Evolutionary conservation across 2,888 invertebrate species (phyloP), one percentile per base, ranked within the genome.

Genomic region (Andrena fulva): DNA sequence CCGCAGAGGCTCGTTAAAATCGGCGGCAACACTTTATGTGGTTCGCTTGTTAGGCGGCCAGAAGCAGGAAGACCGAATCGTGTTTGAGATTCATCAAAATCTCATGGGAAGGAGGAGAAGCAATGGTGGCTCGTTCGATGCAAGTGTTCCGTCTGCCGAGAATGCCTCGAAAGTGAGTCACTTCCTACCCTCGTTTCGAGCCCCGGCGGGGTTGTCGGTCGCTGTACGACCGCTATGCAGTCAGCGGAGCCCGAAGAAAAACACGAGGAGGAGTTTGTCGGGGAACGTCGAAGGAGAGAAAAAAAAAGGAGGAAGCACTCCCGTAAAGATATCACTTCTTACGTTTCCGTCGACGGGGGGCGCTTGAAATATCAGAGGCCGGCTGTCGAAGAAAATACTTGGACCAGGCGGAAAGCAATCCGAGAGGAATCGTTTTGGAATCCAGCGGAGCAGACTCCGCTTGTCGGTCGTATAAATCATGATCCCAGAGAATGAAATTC

Each of bases 251-350:
- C 56, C 31, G 73, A 85, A 84, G 80, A 79, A 85, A 85, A 87
- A 87, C 85, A 84, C 67, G 78, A 35, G 75, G 66, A 75, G 77
- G 48, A 82, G 76, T 77, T 80, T 63, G 75, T 70, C 64, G 76
- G 69, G 27, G 76, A 84, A 78, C 76, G 69, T 54, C 48, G 74
- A 63, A 73, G 67, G 60, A 73, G 52, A 80, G 71, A 73, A 74
- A 42, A 42, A 42, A 42, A 12, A 42, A 42, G 42, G 16, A 42
- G 42, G 42, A 42, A 59, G 50, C 80, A 74, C 68, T 77, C 79
- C 74, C 82, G 76, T 85, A 85, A 87, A 87, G 87, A 87, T 87
- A 84, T 83, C 87, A 84, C 80, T 82, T 85, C 77, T 87, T 87
- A 76, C 71, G 74, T 74, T 87, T 76, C 80, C 87, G 71, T 79